Percentiles rank a stretch among this genome's conserved stretches.
Conservation (phyloP, 2,888 invertebrate genomes). For the Cryptocheilus praepositus region DNA sequence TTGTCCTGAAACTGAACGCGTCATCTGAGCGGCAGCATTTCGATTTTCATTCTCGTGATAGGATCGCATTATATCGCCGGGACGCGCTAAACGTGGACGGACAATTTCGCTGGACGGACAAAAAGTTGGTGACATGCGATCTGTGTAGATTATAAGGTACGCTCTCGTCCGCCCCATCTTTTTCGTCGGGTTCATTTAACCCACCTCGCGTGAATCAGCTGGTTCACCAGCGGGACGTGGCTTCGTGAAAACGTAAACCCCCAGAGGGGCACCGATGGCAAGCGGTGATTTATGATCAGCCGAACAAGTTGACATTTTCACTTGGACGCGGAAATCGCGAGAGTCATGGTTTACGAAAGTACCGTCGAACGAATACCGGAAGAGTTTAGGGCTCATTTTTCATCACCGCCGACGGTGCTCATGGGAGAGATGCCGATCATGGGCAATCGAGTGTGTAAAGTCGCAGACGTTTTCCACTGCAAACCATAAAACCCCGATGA, state of each 20-base stretch:
- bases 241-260: constrained; percentile 2
- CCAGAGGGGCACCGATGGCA: too few relatives aligned
- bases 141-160: not conserved
- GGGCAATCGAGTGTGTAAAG: constrained; percentile 3
- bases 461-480: too few relatives aligned
- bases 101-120: too few relatives aligned
- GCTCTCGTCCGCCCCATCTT: constrained; percentile 6
- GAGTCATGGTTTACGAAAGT: constrained; percentile 11
- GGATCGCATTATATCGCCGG: too few relatives aligned
- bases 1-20: too few relatives aligned
- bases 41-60: too few relatives aligned
- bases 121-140: not conserved
- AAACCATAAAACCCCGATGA: too few relatives aligned
- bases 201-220: constrained; percentile 35
- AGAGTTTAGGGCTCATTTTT: constrained; percentile 21
- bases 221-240: constrained; percentile 18
- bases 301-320: constrained; percentile 4
- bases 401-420: constrained; percentile 4
- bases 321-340: not conserved
- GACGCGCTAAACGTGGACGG: too few relatives aligned
- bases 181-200: constrained; percentile 23
- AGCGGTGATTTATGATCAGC: constrained; percentile 7
- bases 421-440: constrained; percentile 10
- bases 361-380: too few relatives aligned
- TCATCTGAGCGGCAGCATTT: too few relatives aligned